Evolutionary conservation across 2,888 invertebrate genomes (phyloP).

Genomic region (Drosophila meridiana): DNA sequence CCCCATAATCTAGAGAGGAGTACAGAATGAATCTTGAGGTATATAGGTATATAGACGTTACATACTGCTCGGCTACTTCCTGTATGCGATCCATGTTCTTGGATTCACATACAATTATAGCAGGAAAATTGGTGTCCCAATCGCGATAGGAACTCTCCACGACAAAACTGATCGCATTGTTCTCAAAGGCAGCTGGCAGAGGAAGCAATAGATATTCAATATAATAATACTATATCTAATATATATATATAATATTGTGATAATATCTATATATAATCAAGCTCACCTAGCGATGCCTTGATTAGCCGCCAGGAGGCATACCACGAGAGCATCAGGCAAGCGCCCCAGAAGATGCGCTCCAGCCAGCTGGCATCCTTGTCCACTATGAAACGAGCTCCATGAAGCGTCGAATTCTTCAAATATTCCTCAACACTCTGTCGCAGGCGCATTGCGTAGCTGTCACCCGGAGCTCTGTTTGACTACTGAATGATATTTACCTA

Average conservation of each 20-base stretch:
- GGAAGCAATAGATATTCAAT: background rate
- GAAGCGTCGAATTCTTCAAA: constrained; percentile 88
- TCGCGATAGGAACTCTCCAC: constrained; percentile 90
- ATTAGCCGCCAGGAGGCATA: constrained; percentile 89
- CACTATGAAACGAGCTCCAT: constrained; percentile 90
- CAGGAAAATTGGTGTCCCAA: constrained; percentile 91
- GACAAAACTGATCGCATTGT: constrained; percentile 91
- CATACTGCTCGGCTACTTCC: constrained; percentile 88
- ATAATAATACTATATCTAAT: no score
- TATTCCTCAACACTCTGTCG: constrained; percentile 86
- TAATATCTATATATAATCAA: no score
- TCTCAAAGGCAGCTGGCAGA: constrained; percentile 86
- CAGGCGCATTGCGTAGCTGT: constrained; percentile 61
- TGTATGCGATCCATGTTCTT: constrained; percentile 88
- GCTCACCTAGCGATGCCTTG: constrained; percentile 86
- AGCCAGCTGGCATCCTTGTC: constrained; percentile 87
- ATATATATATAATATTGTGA: no score
- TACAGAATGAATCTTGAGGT: rapidly evolving
- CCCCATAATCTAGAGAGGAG: constrained; percentile 87
- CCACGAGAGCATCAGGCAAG: constrained; percentile 89
- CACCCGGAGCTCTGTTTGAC: constrained; percentile 5
- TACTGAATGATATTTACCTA: constrained; percentile 22
- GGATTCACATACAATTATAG: constrained; percentile 90
- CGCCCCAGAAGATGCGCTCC: constrained; percentile 89
- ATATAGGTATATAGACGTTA: constrained; percentile 26